A percentile compares a stretch with the other conserved stretches of the same genome.
phyloP scores from a whole-genome alignment of 2,113 vertebrate genomes.

The Hylia prasina region DNA sequence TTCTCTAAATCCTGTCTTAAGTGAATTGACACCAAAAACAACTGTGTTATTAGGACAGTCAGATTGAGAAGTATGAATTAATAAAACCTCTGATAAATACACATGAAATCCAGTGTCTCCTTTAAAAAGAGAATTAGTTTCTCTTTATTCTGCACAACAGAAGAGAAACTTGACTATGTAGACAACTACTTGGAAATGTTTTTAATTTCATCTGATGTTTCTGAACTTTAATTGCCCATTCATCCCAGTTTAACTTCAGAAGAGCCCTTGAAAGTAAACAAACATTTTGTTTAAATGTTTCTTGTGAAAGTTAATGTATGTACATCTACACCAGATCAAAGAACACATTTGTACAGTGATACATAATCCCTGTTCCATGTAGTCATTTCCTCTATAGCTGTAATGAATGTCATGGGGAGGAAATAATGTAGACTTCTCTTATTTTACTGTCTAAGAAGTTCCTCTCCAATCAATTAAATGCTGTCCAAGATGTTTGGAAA shows the following conservation, averaged over 20 bases:
- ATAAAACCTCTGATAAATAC: not conserved
- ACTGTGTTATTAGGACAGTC: not conserved
- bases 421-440: not conserved
- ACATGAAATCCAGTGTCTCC: not conserved
- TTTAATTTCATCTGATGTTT: not conserved
- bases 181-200: not conserved
- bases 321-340: not conserved
- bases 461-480: not conserved
- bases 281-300: not conserved
- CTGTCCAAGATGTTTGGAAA: not conserved
- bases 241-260: not conserved
- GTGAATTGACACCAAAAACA: not conserved
- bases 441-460: not conserved
- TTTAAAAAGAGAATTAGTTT: not conserved
- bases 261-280: not conserved
- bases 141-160: not conserved
- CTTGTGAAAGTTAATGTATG: not conserved
- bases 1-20: not conserved
- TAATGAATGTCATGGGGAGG: not conserved
- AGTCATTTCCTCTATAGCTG: not conserved
- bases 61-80: not conserved
- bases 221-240: not conserved
- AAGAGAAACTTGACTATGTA: not conserved
- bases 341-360: not conserved
- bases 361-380: not conserved